These are phyloP conservation scores for Pyxicephalus adspersus DNA, from an alignment of 2,113 vertebrate genomes.

Conservation along the genomic window DNA sequence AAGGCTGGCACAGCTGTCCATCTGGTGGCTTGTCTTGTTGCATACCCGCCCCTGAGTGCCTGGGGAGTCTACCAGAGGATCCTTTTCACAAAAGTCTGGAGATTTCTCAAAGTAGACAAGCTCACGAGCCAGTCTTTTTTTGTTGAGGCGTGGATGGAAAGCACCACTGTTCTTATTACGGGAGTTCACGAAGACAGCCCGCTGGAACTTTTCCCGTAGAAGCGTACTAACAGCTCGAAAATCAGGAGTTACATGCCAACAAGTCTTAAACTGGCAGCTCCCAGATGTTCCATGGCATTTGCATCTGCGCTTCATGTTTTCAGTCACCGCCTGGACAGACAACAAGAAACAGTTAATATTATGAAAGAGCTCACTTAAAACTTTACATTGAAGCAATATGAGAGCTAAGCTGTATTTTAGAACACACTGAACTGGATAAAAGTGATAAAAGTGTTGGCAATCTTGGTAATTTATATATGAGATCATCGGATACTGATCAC, in stretches of 20 bases:
- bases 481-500: too few species aligned
- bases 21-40: conserved; percentile 84
- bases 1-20: conserved; percentile 84
- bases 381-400: too few species aligned
- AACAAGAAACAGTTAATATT: background rate
- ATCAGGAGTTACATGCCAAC: conserved; percentile 89
- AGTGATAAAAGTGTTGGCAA: too few species aligned
- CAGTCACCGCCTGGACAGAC: conserved; percentile 79
- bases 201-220: conserved; percentile 80
- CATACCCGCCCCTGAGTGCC: conserved; percentile 85
- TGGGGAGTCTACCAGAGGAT: conserved; percentile 75
- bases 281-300: conserved; percentile 92
- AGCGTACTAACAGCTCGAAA: conserved; percentile 83
- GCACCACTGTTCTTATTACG: conserved; percentile 89
- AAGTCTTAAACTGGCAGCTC: conserved; percentile 93
- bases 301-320: conserved; percentile 89
- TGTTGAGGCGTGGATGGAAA: conserved; percentile 78
- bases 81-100: conserved; percentile 86
- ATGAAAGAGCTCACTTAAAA: background rate
- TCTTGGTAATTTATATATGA: too few species aligned
- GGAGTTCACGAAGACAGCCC: conserved; percentile 85
- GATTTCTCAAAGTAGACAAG: conserved; percentile 92
- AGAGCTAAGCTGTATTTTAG: too few species aligned
- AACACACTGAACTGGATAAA: too few species aligned
- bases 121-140: conserved; percentile 79